A percentile compares a stretch with the other conserved stretches of the same genome.
These are phyloP conservation scores for Tichodroma muraria DNA, from an alignment of 2,113 vertebrate genomes.

Conservation along the genomic window DNA sequence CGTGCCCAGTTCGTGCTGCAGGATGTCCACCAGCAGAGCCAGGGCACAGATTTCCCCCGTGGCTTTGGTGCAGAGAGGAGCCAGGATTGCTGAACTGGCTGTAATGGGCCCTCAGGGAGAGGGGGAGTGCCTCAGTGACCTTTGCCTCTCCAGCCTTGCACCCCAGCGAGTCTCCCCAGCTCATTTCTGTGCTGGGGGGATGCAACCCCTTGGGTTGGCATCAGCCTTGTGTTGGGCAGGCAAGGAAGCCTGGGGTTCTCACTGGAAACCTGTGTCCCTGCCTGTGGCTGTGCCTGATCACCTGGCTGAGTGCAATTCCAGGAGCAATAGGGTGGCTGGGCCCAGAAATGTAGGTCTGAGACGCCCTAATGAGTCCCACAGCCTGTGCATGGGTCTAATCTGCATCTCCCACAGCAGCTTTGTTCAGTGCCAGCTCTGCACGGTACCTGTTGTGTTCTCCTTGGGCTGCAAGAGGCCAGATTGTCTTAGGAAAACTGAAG, in stretches of 20 bases:
- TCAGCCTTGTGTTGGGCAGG: not conserved
- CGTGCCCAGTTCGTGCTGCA: not conserved
- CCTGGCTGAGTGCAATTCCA: not conserved
- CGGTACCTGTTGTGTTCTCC: fast-evolving
- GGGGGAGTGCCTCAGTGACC: too few species aligned
- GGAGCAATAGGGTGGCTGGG: not conserved
- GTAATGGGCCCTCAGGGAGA: not conserved
- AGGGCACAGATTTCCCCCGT: not conserved
- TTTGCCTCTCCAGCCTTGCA: not conserved
- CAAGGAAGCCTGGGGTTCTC: not conserved
- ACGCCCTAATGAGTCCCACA: not conserved
- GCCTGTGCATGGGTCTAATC: fast-evolving
- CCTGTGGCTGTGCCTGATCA: not conserved
- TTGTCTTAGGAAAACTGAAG: not conserved
- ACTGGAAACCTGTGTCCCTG: not conserved
- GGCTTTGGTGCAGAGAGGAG: not conserved
- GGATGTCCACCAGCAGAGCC: not conserved
- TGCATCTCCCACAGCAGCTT: not conserved
- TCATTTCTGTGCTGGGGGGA: not conserved
- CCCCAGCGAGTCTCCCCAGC: not conserved
- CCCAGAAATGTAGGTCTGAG: not conserved
- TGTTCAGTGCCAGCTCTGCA: not conserved
- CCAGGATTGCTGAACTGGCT: not conserved
- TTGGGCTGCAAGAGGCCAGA: not conserved
- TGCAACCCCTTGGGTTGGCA: not conserved